phyloP scores from a whole-genome alignment of 2,797 vertebrate species.

The Manis pentadactyla region DNA sequence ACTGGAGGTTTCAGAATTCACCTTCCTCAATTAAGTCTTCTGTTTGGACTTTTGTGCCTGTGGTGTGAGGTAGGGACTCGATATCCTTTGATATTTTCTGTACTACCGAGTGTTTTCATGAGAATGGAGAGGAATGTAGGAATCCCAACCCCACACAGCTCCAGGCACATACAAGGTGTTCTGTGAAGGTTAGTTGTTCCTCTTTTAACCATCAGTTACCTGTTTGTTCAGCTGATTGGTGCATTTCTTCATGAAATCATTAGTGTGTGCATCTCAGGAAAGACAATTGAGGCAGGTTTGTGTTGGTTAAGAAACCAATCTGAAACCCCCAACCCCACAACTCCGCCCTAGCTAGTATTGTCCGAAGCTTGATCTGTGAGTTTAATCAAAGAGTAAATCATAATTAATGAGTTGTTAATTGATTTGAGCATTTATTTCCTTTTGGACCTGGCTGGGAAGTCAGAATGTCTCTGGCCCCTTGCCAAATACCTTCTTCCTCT shows the following conservation, averaged over 20 bases:
- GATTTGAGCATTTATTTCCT: conserved; percentile 42
- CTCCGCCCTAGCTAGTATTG: background rate
- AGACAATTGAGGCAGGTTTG: background rate
- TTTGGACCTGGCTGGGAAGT: background rate
- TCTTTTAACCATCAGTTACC: background rate
- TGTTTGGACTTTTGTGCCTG: background rate
- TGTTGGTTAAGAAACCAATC: background rate
- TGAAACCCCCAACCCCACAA: background rate
- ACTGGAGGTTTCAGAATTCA: background rate
- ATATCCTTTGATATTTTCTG: background rate
- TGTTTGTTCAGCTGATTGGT: background rate
- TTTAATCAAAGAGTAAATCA: conserved; percentile 32
- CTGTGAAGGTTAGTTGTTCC: background rate
- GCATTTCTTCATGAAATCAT: background rate
- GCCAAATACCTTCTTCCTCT: background rate
- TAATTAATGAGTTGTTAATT: conserved; percentile 44
- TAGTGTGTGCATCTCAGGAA: background rate
- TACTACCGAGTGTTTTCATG: background rate
- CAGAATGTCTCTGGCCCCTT: conserved; percentile 39
- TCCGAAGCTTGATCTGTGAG: background rate
- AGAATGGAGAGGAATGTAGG: background rate
- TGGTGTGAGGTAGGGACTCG: background rate
- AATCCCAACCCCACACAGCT: background rate
- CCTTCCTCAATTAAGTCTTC: background rate
- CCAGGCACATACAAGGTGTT: background rate